phyloP scores from a whole-genome alignment of 2,113 vertebrate species.

The Macroglossus sobrinus region DNA sequence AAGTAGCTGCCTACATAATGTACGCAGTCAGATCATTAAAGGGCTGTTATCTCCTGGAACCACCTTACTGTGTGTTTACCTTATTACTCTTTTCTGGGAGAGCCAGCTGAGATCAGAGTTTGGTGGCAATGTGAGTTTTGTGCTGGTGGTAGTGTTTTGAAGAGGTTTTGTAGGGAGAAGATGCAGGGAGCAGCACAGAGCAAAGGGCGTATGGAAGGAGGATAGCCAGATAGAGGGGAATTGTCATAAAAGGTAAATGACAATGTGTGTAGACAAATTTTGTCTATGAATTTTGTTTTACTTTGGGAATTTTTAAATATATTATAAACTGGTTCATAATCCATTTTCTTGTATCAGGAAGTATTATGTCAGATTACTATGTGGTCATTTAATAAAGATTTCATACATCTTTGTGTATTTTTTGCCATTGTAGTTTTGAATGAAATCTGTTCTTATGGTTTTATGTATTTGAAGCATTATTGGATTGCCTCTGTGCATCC shows the following conservation, averaged over 20 bases:
- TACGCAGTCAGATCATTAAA: background rate
- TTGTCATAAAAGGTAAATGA: background rate
- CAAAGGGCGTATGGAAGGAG: background rate
- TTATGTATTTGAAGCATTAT: background rate
- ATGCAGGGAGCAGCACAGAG: background rate
- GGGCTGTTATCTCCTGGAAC: background rate
- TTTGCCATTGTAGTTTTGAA: conserved; percentile 35
- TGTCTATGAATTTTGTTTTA: conserved; percentile 6
- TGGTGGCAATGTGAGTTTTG: background rate
- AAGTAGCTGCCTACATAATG: background rate
- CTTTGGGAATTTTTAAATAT: background rate
- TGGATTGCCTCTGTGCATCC: background rate
- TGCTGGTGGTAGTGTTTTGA: background rate
- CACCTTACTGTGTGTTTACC: background rate
- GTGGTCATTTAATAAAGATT: conserved; percentile 32
- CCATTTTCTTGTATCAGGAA: conserved; percentile 6
- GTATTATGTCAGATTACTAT: conserved; percentile 3
- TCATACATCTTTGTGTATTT: background rate
- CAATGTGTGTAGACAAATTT: background rate
- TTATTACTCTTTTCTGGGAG: background rate
- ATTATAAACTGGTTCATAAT: background rate
- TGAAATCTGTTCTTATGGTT: background rate
- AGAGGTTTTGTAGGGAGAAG: background rate
- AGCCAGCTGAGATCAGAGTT: background rate
- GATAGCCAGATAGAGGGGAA: background rate